Conservation (phyloP, 2,888 invertebrate species). For the Resseliella maxima region DNA sequence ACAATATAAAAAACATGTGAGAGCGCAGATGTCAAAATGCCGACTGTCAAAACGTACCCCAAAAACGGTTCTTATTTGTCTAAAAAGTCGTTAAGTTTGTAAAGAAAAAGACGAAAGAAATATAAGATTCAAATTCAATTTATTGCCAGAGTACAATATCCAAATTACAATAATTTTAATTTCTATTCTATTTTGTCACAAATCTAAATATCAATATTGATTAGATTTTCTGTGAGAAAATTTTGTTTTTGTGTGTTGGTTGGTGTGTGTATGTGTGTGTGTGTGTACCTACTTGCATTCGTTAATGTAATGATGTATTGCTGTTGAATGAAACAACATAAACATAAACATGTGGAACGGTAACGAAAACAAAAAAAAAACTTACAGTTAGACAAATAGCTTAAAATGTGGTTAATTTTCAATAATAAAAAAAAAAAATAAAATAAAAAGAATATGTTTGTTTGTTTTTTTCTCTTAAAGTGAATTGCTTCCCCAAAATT, state of each 20-base stretch:
- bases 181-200: constrained; percentile 44
- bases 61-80: background rate
- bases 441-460: background rate
- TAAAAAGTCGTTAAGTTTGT: too few relatives aligned
- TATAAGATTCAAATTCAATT: constrained; percentile 43
- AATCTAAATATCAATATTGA: constrained; percentile 40
- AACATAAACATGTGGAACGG: background rate
- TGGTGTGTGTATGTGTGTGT: background rate
- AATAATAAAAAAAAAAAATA: background rate
- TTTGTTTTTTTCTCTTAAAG: background rate
- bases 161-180: constrained; percentile 34
- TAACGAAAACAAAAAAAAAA: background rate
- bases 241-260: background rate
- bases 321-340: background rate
- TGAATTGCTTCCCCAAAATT: background rate
- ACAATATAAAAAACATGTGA: background rate
- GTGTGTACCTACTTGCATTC: constrained; percentile 18
- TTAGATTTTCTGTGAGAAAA: constrained; percentile 5
- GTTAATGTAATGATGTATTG: background rate
- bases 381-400: background rate
- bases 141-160: constrained; percentile 40
- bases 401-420: background rate
- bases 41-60: background rate
- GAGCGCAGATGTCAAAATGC: background rate
- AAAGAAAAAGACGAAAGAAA: too few relatives aligned